Conservation (phyloP, 2,888 invertebrate genomes). For the Piscicola geometra region DNA sequence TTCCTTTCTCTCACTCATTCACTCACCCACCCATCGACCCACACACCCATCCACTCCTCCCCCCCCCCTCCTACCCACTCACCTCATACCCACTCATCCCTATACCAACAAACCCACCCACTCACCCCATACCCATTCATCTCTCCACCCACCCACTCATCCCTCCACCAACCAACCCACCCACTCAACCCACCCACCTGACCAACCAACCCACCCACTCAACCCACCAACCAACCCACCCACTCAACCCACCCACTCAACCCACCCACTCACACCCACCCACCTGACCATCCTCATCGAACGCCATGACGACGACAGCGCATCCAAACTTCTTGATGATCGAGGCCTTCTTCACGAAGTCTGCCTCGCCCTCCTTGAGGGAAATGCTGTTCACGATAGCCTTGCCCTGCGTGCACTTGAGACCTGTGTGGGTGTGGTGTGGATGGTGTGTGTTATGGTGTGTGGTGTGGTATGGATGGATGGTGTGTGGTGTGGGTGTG, state of each 20-base stretch:
- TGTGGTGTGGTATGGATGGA: no score
- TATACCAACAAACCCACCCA: no score
- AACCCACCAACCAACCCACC: neutral
- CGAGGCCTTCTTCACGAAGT: constrained; percentile 60
- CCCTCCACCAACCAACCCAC: neutral
- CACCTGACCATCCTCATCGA: constrained; percentile 62
- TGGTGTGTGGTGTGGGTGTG: no score
- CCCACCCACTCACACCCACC: neutral
- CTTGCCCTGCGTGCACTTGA: constrained; percentile 61
- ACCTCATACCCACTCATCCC: no score
- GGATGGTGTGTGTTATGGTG: no score
- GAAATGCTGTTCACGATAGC: constrained; percentile 63
- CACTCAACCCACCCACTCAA: no score
- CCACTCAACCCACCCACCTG: constrained; percentile 54
- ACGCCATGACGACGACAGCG: constrained; percentile 63
- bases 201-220: constrained; percentile 51
- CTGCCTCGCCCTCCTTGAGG: constrained; percentile 61
- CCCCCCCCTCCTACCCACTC: neutral
- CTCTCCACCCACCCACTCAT: neutral
- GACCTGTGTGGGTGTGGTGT: constrained; percentile 48
- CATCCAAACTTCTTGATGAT: constrained; percentile 60
- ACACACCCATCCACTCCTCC: no score
- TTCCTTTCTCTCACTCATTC: no score
- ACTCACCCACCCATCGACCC: neutral
- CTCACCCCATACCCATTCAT: no score